Conservation (phyloP, 2,113 vertebrate species). For the Catharus bicknelli region DNA sequence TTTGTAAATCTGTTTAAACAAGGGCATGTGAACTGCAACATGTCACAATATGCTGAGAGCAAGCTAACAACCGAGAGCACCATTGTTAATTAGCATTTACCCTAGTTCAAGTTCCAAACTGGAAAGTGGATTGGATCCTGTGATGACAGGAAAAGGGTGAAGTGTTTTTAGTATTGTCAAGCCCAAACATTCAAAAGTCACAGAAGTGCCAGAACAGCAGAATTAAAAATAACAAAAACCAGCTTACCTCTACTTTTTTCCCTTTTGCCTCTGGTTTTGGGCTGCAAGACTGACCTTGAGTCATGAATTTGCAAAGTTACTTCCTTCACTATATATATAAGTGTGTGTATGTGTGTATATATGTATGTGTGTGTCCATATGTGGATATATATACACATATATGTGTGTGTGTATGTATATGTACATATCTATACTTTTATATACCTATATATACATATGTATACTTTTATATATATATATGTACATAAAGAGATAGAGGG, state of each 20-base stretch:
- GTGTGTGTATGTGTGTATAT: too few relatives aligned
- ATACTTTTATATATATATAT: too few relatives aligned
- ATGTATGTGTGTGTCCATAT: background rate
- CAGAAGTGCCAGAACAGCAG: background rate
- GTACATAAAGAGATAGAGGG: accelerated
- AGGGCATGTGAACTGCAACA: background rate
- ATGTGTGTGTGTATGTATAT: accelerated
- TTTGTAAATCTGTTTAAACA: background rate
- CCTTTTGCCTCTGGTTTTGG: background rate
- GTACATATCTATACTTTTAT: background rate
- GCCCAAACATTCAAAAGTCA: background rate
- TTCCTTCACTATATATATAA: background rate
- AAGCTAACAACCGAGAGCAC: accelerated
- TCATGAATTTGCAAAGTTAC: background rate
- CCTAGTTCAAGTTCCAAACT: background rate
- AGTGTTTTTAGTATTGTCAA: background rate
- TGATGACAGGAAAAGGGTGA: background rate
- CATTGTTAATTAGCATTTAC: background rate
- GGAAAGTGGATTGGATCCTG: background rate
- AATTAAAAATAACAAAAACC: background rate
- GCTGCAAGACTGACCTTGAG: background rate
- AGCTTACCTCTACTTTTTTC: background rate
- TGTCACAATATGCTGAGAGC: background rate
- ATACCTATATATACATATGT: too few relatives aligned
- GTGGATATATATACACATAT: too few relatives aligned